Conservation (phyloP, 2,888 invertebrate species). For the Brachyptera risi region DNA sequence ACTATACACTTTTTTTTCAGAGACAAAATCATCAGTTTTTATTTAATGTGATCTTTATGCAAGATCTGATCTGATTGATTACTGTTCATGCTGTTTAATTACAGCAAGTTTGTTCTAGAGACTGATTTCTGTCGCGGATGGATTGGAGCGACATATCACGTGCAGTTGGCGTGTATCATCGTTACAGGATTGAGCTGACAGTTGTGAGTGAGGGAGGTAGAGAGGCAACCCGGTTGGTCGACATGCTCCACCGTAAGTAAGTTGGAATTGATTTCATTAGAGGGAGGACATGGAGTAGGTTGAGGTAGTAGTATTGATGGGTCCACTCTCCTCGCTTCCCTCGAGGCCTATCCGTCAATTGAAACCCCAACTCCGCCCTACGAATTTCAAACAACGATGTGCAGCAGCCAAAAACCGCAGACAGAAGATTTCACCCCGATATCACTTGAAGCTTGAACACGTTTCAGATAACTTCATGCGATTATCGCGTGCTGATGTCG, state of each 20-base stretch:
- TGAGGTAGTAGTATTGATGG: slow-evolving; percentile 17
- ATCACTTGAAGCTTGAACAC: too few species aligned
- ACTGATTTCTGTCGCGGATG: not conserved
- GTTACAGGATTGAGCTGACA: slow-evolving; percentile 6
- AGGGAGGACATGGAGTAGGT: slow-evolving; percentile 16
- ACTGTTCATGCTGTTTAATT: too few species aligned
- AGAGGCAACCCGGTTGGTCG: not conserved
- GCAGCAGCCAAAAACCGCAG: not conserved
- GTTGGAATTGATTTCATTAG: slow-evolving; percentile 27
- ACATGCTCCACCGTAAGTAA: slow-evolving; percentile 13
- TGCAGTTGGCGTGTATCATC: slow-evolving; percentile 3
- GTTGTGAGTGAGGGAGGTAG: not conserved
- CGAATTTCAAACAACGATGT: slow-evolving; percentile 12
- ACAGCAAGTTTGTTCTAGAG: too few species aligned
- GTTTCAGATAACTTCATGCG: too few species aligned
- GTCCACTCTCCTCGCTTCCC: slow-evolving; percentile 9
- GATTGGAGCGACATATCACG: not conserved
- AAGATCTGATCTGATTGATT: too few species aligned
- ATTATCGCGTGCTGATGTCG: too few species aligned
- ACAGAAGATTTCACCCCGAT: too few species aligned
- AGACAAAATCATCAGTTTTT: too few species aligned
- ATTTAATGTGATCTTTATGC: too few species aligned
- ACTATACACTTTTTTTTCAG: too few species aligned
- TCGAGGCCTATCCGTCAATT: slow-evolving; percentile 20
- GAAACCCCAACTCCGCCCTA: not conserved